Conservation (phyloP, 2,888 invertebrate species). For the Drosophila siamana region DNA sequence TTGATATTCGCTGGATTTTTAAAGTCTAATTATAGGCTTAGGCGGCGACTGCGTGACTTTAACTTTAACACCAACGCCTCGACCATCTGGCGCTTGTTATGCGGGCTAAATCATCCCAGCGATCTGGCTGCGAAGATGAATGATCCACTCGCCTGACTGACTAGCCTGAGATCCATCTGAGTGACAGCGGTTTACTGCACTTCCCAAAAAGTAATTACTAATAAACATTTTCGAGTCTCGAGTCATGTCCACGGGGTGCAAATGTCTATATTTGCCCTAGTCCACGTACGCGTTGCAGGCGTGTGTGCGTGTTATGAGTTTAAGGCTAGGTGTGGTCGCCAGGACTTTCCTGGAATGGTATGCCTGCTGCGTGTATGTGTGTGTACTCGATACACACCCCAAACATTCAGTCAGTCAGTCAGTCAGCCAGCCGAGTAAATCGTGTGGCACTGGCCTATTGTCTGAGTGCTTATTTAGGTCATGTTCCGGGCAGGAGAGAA, state of each 20-base stretch:
- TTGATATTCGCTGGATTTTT: conserved; percentile 41
- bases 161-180: conserved; percentile 10
- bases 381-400: conserved; percentile 15
- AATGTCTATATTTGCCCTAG: conserved; percentile 52
- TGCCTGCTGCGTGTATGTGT: conserved; percentile 10
- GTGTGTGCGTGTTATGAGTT: conserved; percentile 45
- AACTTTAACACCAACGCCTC: conserved; percentile 32
- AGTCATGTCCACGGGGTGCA: conserved; percentile 10
- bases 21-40: conserved; percentile 50
- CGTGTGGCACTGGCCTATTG: conserved; percentile 41
- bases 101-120: conserved; percentile 32
- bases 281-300: conserved; percentile 13
- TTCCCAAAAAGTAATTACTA: conserved; percentile 30
- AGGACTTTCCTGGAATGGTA: conserved; percentile 34
- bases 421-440: conserved; percentile 15
- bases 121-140: conserved; percentile 36
- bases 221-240: neutral
- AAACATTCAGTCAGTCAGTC: neutral
- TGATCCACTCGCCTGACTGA: conserved; percentile 7
- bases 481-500: conserved; percentile 45
- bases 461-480: conserved; percentile 74
- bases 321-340: conserved; percentile 42
- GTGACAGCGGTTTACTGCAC: conserved; percentile 18
- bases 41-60: conserved; percentile 41
- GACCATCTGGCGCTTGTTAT: conserved; percentile 39